Conservation (phyloP, 1,140 invertebrate species). For the Hypsibius dujardini region DNA sequence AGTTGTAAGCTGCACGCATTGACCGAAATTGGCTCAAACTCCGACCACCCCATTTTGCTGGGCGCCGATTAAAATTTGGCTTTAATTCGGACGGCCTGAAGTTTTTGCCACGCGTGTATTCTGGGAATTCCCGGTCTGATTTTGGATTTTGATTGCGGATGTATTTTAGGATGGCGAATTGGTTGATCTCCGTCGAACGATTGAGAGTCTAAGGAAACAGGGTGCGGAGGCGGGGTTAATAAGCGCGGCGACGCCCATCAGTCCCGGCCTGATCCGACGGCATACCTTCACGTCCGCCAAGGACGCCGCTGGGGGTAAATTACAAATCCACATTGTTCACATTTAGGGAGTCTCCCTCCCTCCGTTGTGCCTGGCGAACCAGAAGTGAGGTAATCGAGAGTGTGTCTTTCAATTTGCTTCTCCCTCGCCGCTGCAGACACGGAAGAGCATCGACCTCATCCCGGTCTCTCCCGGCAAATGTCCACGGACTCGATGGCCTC, state of each 20-base stretch:
- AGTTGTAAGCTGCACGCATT: too few species aligned
- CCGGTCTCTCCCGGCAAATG: slow-evolving; percentile 50
- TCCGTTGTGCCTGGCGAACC: background rate
- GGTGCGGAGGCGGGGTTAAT: slow-evolving; percentile 67
- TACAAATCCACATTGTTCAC: background rate
- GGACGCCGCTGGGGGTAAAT: slow-evolving; percentile 24
- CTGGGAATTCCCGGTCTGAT: too few species aligned
- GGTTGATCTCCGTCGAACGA: slow-evolving; percentile 67
- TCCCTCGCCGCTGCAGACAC: slow-evolving; percentile 5
- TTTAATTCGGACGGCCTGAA: too few species aligned
- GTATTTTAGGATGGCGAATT: slow-evolving; percentile 64
- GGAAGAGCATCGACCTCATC: background rate
- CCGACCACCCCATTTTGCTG: too few species aligned
- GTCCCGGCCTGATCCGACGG: slow-evolving; percentile 28
- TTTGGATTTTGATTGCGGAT: slow-evolving; percentile 18
- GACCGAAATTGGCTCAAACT: too few species aligned
- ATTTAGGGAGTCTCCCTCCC: background rate
- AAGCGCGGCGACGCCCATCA: slow-evolving; percentile 23
- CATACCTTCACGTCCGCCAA: slow-evolving; percentile 34
- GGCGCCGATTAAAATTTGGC: too few species aligned
- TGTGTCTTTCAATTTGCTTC: slow-evolving; percentile 1
- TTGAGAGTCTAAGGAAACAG: slow-evolving; percentile 71
- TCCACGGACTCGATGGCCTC: slow-evolving; percentile 67
- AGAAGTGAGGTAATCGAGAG: background rate
- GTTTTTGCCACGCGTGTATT: too few species aligned